Percentiles rank a stretch among this genome's conserved stretches.
Conservation (phyloP, 2,888 invertebrate species). For the Cyaniris semiargus region DNA sequence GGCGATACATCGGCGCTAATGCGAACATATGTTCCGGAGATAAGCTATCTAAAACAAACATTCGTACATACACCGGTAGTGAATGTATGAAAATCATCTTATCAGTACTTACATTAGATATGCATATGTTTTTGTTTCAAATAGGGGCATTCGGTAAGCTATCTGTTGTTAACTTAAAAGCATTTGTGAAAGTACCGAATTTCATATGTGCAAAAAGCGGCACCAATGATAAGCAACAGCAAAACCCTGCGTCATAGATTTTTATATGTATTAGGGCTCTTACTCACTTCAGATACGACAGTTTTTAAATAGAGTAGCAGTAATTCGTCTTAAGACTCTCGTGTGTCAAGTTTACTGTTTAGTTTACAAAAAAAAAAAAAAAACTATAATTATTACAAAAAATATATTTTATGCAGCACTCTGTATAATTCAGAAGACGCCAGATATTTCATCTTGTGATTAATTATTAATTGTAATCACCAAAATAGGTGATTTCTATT, state of each 20-base stretch:
- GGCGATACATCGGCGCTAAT: slow-evolving; percentile 39
- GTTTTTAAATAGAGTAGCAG: too few species aligned
- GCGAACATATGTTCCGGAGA: slow-evolving; percentile 48
- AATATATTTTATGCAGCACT: background rate
- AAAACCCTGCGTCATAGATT: background rate
- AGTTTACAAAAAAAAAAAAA: background rate
- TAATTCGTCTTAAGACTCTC: too few species aligned
- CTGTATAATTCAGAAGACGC: background rate
- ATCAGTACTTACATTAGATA: slow-evolving; percentile 38
- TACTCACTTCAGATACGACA: too few species aligned
- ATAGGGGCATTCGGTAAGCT: slow-evolving; percentile 16
- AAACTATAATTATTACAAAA: background rate
- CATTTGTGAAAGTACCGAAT: background rate
- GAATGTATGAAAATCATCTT: slow-evolving; percentile 42
- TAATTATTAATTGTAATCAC: background rate
- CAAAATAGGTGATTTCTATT: background rate
- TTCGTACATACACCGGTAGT: slow-evolving; percentile 42
- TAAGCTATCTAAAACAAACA: slow-evolving; percentile 45
- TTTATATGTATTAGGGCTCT: background rate
- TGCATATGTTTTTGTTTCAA: slow-evolving; percentile 36
- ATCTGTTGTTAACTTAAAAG: background rate
- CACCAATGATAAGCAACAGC: background rate
- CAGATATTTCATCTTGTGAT: background rate
- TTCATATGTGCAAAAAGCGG: background rate
- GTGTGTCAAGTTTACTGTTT: too few species aligned